Base-by-base conservation (phyloP, 30 jellyfish, hydroid and myxozoan genomes). In the Hydractinia symbiolongicarpus region DNA sequence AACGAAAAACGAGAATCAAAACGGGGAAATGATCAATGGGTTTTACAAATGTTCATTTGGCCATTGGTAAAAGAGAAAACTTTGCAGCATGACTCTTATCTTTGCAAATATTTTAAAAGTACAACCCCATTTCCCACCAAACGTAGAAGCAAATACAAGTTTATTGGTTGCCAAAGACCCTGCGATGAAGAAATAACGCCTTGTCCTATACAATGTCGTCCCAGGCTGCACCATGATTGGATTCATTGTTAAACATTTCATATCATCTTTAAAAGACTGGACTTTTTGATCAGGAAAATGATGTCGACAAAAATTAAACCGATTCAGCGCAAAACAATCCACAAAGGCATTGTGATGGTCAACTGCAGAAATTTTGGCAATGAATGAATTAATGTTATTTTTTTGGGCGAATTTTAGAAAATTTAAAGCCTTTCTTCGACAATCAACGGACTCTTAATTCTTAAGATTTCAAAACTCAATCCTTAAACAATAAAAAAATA, bases 31-130 rank as follows among this genome's bases (percentile, higher is more conserved):
- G 84, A 50, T 50, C 84, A 76, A 76, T 50, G 13, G 21, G 79
- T 76, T 7, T 55, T 76, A 9, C 52, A 19, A 6, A 19, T 4
- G 7, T 15, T 14, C 4, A 11, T 76, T 15, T 76, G 84, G 84
- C 78, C 84, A 10, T 14, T 17, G 17, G 19, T 76, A 0, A 50
- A 76, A 50, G 30, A 76, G 13, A 58, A 76, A 19, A 78, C 55
- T 50, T 76, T 76, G 30, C 84, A 76, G 81, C 84, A 76, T 16
- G 84, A 76, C 54, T 30, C 84, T 6, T 76, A 50, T 55, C 55
- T 50, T 17, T 76, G 84, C 78, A 9, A 55, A 44, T 6, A 8
- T 17, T 76, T 21, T 51, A 11, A 52, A 6, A 53, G 78, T 76
- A 50, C 67, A 16, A 0, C 7, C 0, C 84, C 84, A 1, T 76